Percentiles rank a stretch among this genome's conserved stretches.
Evolutionary conservation across 2,888 invertebrate genomes (phyloP).

Genomic region (Empis stercorea): DNA sequence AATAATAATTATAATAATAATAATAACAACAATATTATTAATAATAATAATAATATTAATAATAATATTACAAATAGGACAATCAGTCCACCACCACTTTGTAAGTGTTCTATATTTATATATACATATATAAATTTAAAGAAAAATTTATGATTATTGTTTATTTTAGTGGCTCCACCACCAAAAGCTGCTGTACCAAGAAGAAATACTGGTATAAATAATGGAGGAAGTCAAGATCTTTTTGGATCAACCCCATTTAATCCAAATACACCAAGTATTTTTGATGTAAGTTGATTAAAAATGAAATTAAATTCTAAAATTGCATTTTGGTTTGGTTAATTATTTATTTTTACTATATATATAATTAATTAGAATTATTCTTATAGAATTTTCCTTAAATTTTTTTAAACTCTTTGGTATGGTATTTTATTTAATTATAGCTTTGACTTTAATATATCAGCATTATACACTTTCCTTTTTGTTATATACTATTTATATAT

Average conservation of each 20-base stretch:
- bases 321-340: too few species aligned
- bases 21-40: slow-evolving; percentile 22
- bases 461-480: not conserved
- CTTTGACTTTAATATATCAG: not conserved
- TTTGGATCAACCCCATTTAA: slow-evolving; percentile 69
- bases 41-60: slow-evolving; percentile 19
- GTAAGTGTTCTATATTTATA: slow-evolving; percentile 42
- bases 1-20: slow-evolving; percentile 24
- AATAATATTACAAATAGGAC: slow-evolving; percentile 15
- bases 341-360: too few species aligned
- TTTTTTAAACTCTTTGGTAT: not conserved
- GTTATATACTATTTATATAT: not conserved
- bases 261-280: slow-evolving; percentile 28
- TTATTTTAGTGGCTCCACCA: slow-evolving; percentile 70
- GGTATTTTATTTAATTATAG: not conserved
- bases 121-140: not conserved
- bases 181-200: slow-evolving; percentile 60
- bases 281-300: slow-evolving; percentile 24
- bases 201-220: slow-evolving; percentile 25
- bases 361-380: too few species aligned
- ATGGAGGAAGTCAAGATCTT: slow-evolving; percentile 50
- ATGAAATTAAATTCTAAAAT: not conserved
- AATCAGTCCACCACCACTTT: slow-evolving; percentile 49
- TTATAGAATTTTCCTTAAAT: too few species aligned
- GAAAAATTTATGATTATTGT: slow-evolving; percentile 2